A percentile compares a stretch with the other conserved stretches of the same genome.
These are phyloP conservation scores for Tethya wilhelma DNA, from an alignment of 37 sponge, comb jelly and placozoan species.

Conservation along the genomic window DNA sequence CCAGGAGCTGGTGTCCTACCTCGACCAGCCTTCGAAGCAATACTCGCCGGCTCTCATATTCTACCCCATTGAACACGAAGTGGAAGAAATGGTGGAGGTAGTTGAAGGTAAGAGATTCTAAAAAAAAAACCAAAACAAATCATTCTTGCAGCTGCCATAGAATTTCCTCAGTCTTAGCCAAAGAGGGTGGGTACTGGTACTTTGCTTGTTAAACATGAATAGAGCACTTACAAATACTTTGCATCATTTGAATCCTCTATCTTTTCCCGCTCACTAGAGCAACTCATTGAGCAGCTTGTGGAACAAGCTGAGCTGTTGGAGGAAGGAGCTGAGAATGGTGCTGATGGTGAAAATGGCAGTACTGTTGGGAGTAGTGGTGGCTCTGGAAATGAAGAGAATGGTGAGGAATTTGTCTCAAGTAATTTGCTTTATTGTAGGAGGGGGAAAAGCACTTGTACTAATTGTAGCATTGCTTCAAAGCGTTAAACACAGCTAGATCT, in stretches of 20 bases:
- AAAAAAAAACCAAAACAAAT: neutral
- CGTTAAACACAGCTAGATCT: too few species aligned
- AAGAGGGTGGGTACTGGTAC: too few species aligned
- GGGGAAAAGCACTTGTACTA: too few species aligned
- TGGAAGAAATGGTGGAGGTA: constrained; percentile 67
- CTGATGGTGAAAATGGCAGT: neutral
- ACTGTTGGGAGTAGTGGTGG: neutral
- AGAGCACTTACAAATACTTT: too few species aligned
- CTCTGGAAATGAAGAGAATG: neutral
- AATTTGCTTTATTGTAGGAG: too few species aligned
- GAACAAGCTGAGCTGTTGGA: constrained; percentile 78
- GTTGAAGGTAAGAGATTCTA: constrained; percentile 55
- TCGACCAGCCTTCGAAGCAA: constrained; percentile 45
- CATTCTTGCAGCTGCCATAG: too few species aligned
- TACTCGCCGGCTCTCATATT: constrained; percentile 66
- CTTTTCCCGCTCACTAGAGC: too few species aligned
- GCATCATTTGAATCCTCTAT: too few species aligned
- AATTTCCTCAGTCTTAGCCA: neutral
- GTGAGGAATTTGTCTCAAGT: too few species aligned
- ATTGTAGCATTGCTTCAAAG: too few species aligned
- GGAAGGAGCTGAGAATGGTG: constrained; percentile 39
- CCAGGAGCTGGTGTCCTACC: constrained; percentile 56
- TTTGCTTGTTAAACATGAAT: too few species aligned
- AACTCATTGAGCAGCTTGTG: constrained; percentile 73
- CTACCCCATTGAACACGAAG: constrained; percentile 58